Evolutionary conservation across 2,113 vertebrate genomes (phyloP).

Genomic region (Stomatorhinus ivindoensis): DNA sequence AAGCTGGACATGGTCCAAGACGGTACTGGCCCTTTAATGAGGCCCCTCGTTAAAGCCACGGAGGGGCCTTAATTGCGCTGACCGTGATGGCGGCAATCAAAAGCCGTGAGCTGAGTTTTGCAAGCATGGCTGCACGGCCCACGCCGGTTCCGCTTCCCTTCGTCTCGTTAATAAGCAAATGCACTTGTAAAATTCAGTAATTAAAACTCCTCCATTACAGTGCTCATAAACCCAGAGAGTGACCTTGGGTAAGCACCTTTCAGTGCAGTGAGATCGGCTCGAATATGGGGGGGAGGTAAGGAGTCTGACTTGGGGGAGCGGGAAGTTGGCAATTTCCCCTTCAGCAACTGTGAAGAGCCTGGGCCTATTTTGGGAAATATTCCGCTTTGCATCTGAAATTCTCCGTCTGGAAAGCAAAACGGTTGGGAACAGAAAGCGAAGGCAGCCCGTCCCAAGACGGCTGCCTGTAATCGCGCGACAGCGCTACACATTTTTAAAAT

Average conservation of each 20-base stretch:
- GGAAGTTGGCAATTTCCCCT: background rate
- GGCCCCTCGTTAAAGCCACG: background rate
- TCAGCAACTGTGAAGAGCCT: background rate
- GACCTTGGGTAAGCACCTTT: conserved; percentile 3
- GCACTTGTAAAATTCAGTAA: conserved; percentile 7
- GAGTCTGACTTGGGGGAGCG: background rate
- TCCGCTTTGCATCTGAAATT: background rate
- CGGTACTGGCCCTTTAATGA: background rate
- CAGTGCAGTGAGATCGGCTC: background rate
- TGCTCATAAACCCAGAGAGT: background rate
- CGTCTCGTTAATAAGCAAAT: conserved; percentile 14
- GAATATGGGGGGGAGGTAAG: background rate
- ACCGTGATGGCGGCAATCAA: background rate
- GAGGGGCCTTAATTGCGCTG: conserved; percentile 6
- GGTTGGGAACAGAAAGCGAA: background rate
- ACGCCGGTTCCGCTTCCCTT: background rate
- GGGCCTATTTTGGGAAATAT: background rate
- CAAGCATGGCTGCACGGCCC: background rate
- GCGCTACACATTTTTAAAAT: background rate
- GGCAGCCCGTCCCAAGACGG: background rate
- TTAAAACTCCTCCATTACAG: background rate
- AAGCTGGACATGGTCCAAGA: background rate
- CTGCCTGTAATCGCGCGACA: background rate
- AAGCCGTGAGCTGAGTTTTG: background rate
- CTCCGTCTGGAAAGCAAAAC: background rate